Evolutionary conservation across 2,113 vertebrate genomes (phyloP).

Genomic region (Hypocryptadius cinnamomeus): DNA sequence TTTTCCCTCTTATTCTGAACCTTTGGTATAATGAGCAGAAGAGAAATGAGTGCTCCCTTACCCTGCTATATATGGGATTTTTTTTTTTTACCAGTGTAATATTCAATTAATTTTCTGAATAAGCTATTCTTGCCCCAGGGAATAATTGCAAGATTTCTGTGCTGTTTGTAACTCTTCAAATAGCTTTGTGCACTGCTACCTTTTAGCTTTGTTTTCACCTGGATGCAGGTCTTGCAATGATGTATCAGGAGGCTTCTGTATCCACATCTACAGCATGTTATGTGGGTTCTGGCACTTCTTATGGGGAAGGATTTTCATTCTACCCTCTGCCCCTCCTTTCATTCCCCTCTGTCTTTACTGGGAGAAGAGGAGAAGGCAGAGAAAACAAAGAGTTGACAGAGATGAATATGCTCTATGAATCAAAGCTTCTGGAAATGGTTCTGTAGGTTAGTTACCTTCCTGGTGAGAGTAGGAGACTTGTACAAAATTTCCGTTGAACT

Average conservation of each 20-base stretch:
- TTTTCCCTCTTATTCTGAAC: not conserved
- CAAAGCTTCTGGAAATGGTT: conserved; percentile 1
- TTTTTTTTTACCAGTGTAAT: not conserved
- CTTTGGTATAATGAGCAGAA: not conserved
- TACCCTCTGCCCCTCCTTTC: not conserved
- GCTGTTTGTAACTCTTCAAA: not conserved
- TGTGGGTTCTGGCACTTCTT: not conserved
- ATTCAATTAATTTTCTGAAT: not conserved
- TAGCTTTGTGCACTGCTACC: not conserved
- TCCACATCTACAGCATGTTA: not conserved
- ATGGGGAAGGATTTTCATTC: not conserved
- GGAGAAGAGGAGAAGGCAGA: not conserved
- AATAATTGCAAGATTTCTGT: not conserved
- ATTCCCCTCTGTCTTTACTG: not conserved
- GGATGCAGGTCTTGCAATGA: not conserved
- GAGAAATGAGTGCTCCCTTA: not conserved
- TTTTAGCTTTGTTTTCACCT: not conserved
- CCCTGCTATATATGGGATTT: not conserved
- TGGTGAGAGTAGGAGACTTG: not conserved
- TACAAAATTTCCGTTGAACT: not conserved
- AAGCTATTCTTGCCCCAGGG: not conserved
- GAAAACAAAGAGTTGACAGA: conserved; percentile 13
- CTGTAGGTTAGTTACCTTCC: not conserved
- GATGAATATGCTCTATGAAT: not conserved
- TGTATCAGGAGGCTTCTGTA: not conserved